Conservation (phyloP, 2,797 vertebrate genomes). For the Danio kyathit region DNA sequence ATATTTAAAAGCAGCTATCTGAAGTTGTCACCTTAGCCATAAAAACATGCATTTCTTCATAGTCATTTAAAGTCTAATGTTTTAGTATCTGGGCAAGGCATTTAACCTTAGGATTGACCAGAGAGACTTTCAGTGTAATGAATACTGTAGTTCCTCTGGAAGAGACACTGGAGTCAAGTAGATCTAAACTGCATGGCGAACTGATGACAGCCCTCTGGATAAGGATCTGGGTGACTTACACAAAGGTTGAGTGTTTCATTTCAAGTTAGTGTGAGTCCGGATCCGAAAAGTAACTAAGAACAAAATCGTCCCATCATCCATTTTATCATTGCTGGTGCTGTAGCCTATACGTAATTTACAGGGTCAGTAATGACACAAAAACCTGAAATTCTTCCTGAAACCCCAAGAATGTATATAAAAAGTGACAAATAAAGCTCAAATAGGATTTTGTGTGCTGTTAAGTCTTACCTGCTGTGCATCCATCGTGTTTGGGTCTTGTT, state of each 20-base stretch:
- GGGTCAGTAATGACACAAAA: not conserved
- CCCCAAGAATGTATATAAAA: not conserved
- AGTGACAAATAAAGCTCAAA: not conserved
- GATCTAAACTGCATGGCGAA: conserved; percentile 17
- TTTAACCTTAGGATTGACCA: conserved; percentile 24
- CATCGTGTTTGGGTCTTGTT: conserved; percentile 73
- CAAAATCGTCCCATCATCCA: not conserved
- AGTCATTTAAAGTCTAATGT: not conserved
- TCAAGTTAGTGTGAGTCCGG: conserved; percentile 22
- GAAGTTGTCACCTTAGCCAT: not conserved
- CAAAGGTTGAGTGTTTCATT: conserved; percentile 28
- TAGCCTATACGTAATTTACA: not conserved
- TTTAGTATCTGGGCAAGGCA: not conserved
- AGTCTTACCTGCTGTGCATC: conserved; percentile 72
- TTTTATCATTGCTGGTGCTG: not conserved
- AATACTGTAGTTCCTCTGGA: conserved; percentile 19
- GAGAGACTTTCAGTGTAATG: conserved; percentile 10
- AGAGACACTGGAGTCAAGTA: conserved; percentile 32
- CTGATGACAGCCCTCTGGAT: conserved; percentile 35
- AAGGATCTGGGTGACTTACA: conserved; percentile 30
- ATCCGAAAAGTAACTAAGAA: conserved; percentile 29
- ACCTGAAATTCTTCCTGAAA: too few relatives aligned
- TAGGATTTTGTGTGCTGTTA: not conserved
- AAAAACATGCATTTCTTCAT: not conserved
- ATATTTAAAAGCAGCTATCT: not conserved